Conservation (phyloP, 2,888 invertebrate species). For the Vanessa cardui region DNA sequence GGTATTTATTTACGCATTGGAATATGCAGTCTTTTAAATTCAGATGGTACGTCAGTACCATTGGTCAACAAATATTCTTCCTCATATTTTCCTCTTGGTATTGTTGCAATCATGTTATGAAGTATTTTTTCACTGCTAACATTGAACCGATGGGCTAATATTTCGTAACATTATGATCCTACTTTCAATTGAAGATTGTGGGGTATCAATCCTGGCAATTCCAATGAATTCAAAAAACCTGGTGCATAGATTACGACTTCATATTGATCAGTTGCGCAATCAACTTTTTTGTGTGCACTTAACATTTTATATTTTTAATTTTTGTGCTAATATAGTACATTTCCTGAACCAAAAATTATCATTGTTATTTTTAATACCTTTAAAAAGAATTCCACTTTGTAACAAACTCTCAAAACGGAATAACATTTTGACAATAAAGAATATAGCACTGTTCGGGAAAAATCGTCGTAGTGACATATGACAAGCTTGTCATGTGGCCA, state of each 20-base stretch:
- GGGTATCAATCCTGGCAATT: slow-evolving; percentile 47
- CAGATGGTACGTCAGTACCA: slow-evolving; percentile 45
- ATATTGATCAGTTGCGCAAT: too few relatives aligned
- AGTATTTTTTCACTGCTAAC: background rate
- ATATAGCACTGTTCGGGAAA: slow-evolving; percentile 43
- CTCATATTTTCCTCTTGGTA: slow-evolving; percentile 45
- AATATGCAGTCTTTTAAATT: slow-evolving; percentile 44
- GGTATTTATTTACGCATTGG: slow-evolving; percentile 43
- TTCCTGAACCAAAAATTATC: too few relatives aligned
- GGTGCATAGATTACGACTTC: slow-evolving; percentile 50
- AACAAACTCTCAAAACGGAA: too few relatives aligned
- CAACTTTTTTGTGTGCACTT: too few relatives aligned
- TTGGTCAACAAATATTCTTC: slow-evolving; percentile 46
- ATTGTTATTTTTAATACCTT: too few relatives aligned
- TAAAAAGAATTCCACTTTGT: too few relatives aligned
- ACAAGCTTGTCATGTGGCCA: slow-evolving; percentile 41
- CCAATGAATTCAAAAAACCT: slow-evolving; percentile 51
- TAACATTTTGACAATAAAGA: too few relatives aligned
- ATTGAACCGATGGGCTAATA: too few relatives aligned
- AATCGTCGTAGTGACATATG: slow-evolving; percentile 42
- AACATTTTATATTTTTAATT: too few relatives aligned
- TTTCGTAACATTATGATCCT: slow-evolving; percentile 43
- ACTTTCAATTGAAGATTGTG: slow-evolving; percentile 47
- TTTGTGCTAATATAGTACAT: too few relatives aligned
- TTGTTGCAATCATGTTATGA: slow-evolving; percentile 23